Evolutionary conservation across 2,797 vertebrate species (phyloP).

Genomic region (Picus viridis): DNA sequence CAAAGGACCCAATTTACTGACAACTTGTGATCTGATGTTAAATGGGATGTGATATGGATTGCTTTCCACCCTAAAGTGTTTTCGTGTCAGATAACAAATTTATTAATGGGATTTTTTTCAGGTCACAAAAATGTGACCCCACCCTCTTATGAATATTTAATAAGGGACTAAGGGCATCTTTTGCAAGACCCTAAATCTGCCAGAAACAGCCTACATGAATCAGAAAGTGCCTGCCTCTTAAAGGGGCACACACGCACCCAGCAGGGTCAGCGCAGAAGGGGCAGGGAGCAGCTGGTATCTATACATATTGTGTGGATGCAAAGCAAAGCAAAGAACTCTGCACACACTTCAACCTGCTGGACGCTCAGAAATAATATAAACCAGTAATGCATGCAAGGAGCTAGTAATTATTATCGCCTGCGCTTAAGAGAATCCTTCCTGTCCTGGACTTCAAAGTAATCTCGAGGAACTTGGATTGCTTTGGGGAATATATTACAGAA

Average conservation of each 20-base stretch:
- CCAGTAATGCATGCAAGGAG: not conserved
- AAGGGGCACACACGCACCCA: constrained; percentile 19
- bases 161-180: constrained; percentile 62
- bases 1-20: constrained; percentile 60
- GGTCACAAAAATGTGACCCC: constrained; percentile 74
- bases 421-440: constrained; percentile 11
- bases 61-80: constrained; percentile 68
- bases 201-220: constrained; percentile 47
- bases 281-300: not conserved
- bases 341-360: not conserved
- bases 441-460: constrained; percentile 6
- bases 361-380: not conserved
- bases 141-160: constrained; percentile 82
- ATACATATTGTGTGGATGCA: accelerated
- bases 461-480: not conserved
- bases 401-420: not conserved
- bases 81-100: constrained; percentile 75
- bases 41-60: constrained; percentile 30
- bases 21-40: constrained; percentile 60
- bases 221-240: constrained; percentile 61
- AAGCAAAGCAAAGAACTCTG: not conserved
- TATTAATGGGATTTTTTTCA: constrained; percentile 78
- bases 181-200: constrained; percentile 72
- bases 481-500: not conserved
- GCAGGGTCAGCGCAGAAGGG: constrained; percentile 5